Evolutionary conservation across 2,113 vertebrate genomes (phyloP).

Genomic region (Struthidea cinerea): DNA sequence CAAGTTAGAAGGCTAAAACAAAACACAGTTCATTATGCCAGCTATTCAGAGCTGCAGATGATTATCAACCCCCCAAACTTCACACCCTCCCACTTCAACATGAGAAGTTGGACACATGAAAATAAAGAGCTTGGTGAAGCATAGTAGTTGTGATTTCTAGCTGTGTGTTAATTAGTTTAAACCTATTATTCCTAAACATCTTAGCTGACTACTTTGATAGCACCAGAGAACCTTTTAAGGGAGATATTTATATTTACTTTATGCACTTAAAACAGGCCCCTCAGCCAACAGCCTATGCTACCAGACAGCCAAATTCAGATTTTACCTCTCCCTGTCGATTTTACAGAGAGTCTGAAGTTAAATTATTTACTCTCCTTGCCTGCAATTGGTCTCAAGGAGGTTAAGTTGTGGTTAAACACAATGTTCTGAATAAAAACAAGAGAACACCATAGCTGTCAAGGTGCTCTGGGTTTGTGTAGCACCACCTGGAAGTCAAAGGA

Average conservation of each 20-base stretch:
- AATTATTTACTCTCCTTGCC: neutral
- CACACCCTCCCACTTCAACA: neutral
- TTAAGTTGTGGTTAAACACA: neutral
- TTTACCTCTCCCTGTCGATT: neutral
- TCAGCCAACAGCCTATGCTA: neutral
- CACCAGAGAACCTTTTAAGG: neutral
- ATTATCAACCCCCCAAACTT: neutral
- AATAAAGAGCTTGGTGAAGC: neutral
- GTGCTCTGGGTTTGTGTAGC: neutral
- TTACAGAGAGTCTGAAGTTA: neutral
- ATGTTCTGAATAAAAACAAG: neutral
- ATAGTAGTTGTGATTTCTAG: neutral
- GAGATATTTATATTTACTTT: neutral
- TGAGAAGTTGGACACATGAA: neutral
- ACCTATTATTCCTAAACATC: neutral
- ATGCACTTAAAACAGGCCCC: neutral
- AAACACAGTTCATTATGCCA: constrained; percentile 35
- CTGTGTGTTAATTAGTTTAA: neutral
- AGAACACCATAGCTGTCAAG: neutral
- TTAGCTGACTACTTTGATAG: neutral
- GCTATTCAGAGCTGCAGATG: constrained; percentile 1
- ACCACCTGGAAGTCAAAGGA: neutral
- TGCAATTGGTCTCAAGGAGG: neutral
- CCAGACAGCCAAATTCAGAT: neutral
- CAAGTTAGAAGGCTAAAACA: constrained; percentile 52